Evolutionary conservation across 2,888 invertebrate species (phyloP).

Genomic region (Ptycholaimellus sp.): DNA sequence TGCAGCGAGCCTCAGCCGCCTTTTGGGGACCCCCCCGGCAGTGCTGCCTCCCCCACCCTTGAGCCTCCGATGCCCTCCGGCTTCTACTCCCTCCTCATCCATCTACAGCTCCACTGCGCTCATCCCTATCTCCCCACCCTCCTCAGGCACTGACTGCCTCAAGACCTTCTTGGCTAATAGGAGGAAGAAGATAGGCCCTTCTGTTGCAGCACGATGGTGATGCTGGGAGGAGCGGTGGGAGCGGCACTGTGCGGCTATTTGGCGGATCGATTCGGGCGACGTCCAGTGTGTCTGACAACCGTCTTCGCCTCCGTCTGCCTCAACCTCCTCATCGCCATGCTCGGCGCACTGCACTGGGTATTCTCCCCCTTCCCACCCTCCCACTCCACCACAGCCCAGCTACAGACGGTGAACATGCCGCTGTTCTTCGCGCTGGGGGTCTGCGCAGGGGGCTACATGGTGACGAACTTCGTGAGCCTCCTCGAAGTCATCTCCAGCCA

Average conservation of each 20-base stretch:
- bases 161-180: too few relatives aligned
- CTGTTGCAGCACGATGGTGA: conserved; percentile 2
- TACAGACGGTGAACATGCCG: background rate
- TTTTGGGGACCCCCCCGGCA: background rate
- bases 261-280: conserved; percentile 6
- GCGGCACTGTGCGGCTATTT: conserved; percentile 3
- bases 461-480: conserved; percentile 5
- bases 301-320: background rate
- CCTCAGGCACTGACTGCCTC: too few relatives aligned
- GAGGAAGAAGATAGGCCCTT: too few relatives aligned
- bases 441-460: conserved; percentile 7
- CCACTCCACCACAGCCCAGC: too few relatives aligned
- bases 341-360: background rate
- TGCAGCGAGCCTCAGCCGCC: background rate
- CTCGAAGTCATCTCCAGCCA: conserved; percentile 4
- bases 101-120: background rate
- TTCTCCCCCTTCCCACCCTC: too few relatives aligned
- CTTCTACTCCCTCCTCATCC: conserved; percentile 1
- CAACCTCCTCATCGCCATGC: conserved; percentile 1
- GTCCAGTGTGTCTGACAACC: background rate
- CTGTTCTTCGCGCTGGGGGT: conserved; percentile 4
- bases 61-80: background rate
- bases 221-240: conserved; percentile 7
- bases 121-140: conserved; percentile 5
- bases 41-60: too few relatives aligned